phyloP scores from a whole-genome alignment of 2,888 invertebrate genomes.

The Pyrochroa serraticornis region DNA sequence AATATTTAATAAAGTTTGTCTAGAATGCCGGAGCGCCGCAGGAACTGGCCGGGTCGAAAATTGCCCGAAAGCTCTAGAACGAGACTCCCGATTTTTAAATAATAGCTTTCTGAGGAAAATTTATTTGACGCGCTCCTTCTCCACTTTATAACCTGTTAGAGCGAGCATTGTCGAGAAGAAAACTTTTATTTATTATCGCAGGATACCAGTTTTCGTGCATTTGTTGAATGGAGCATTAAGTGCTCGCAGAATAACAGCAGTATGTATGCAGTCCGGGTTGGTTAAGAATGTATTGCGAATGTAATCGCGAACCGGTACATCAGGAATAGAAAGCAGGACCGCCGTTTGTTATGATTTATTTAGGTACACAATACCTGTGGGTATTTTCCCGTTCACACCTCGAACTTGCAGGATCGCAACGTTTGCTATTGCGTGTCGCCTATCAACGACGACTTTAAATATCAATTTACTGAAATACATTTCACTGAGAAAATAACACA shows the following conservation, averaged over 20 bases:
- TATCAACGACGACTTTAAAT: constrained; percentile 46
- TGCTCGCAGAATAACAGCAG: constrained; percentile 40
- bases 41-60: no score
- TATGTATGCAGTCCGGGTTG: constrained; percentile 34
- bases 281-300: constrained; percentile 38
- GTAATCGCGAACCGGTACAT: constrained; percentile 41
- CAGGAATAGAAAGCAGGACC: constrained; percentile 42
- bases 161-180: constrained; percentile 46
- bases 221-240: constrained; percentile 56
- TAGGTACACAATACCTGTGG: neutral
- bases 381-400: constrained; percentile 20
- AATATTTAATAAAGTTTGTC: neutral
- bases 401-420: neutral
- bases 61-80: no score
- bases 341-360: constrained; percentile 30
- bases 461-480: constrained; percentile 52
- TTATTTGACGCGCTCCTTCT: constrained; percentile 7
- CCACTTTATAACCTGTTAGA: constrained; percentile 39
- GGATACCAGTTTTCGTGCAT: constrained; percentile 55
- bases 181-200: constrained; percentile 51
- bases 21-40: constrained; percentile 18
- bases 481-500: constrained; percentile 46
- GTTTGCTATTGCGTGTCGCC: constrained; percentile 43
- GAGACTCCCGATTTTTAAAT: no score
- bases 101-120: no score